Conservation (phyloP, 1,140 invertebrate species). For the Parapsyche elsis region DNA sequence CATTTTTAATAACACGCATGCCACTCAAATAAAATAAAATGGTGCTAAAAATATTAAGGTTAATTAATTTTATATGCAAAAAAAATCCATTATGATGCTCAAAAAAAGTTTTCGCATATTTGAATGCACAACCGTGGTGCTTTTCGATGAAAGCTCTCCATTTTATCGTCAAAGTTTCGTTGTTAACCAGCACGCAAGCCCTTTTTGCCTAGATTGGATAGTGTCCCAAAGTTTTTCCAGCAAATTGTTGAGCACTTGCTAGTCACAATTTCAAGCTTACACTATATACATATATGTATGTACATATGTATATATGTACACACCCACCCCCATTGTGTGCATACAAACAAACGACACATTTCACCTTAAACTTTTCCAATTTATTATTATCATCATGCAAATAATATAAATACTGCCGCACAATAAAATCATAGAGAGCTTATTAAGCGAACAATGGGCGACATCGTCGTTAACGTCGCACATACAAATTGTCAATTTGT, state of each 20-base stretch:
- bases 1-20: too few species aligned
- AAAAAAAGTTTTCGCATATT: neutral
- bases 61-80: too few species aligned
- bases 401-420: neutral
- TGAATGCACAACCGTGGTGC: neutral
- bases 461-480: conserved; percentile 6
- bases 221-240: conserved; percentile 3
- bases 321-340: neutral
- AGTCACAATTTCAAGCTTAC: neutral
- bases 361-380: neutral
- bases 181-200: conserved; percentile 24
- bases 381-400: neutral
- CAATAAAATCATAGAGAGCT: neutral
- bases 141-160: conserved; percentile 15
- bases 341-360: neutral
- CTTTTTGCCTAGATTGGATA: conserved; percentile 1
- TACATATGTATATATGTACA: neutral
- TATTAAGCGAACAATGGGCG: neutral
- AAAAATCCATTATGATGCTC: too few species aligned
- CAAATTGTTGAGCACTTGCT: neutral
- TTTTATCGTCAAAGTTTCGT: conserved; percentile 22
- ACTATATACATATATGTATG: neutral
- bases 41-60: too few species aligned
- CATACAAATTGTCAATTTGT: conserved; percentile 28
- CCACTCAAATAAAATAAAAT: too few species aligned